Percentiles rank a stretch among this genome's conserved stretches.
These are phyloP conservation scores for Agrochola litura DNA, from an alignment of 2,888 invertebrate species.

Conservation along the genomic window DNA sequence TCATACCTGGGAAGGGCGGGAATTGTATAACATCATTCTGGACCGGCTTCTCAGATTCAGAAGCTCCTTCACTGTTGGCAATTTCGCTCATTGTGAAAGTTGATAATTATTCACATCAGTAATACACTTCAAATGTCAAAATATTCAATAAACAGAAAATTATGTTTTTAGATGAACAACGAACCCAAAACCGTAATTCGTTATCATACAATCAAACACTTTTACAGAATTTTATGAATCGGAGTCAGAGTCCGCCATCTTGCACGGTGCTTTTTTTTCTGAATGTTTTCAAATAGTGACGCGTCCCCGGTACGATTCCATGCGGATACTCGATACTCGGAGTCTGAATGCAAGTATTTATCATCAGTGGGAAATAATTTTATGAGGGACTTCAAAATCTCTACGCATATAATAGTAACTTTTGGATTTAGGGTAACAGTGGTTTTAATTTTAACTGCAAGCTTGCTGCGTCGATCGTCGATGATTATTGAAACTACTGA, in stretches of 20 bases:
- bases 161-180: background rate
- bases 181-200: background rate
- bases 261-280: conserved; percentile 50
- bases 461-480: background rate
- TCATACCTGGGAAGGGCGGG: conserved; percentile 86
- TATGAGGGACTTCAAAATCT: too few relatives aligned
- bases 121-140: conserved; percentile 34
- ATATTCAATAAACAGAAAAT: conserved; percentile 4
- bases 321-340: conserved; percentile 6
- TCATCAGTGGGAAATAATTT: background rate
- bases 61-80: conserved; percentile 75
- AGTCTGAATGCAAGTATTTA: background rate
- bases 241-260: conserved; percentile 62
- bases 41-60: conserved; percentile 85
- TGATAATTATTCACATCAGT: conserved; percentile 51
- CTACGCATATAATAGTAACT: background rate
- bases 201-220: conserved; percentile 18
- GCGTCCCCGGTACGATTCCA: background rate
- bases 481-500: background rate
- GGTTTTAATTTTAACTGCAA: background rate
- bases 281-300: conserved; percentile 44
- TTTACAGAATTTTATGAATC: conserved; percentile 31
- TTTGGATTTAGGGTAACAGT: background rate
- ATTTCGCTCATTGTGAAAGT: conserved; percentile 81
- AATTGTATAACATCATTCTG: conserved; percentile 77